phyloP scores from a whole-genome alignment of 2,888 invertebrate genomes.

The Caenorhabditis panamensis region DNA sequence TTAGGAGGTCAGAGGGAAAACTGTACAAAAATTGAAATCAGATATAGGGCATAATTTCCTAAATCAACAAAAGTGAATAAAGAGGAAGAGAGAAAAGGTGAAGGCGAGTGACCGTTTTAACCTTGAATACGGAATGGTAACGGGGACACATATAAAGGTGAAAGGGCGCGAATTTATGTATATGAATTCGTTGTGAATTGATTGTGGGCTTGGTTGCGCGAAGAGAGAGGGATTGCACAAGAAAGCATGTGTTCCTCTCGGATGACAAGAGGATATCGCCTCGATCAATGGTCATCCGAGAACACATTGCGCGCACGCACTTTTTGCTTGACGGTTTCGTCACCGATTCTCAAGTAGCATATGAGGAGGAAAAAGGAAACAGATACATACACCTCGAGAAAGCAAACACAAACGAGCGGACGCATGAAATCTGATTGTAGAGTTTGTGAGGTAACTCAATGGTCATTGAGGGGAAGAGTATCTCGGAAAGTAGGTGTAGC shows the following conservation, averaged over 20 bases:
- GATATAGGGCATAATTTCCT: slow-evolving; percentile 2
- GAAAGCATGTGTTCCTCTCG: slow-evolving; percentile 23
- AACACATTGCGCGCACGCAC: slow-evolving; percentile 48
- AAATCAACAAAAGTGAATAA: slow-evolving; percentile 2
- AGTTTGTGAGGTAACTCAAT: background rate
- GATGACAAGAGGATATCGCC: slow-evolving; percentile 45
- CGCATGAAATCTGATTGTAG: slow-evolving; percentile 13
- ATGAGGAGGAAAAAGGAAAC: slow-evolving; percentile 26
- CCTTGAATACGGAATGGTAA: slow-evolving; percentile 49
- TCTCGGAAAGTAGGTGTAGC: slow-evolving; percentile 28
- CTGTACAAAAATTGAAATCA: background rate
- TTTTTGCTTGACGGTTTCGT: slow-evolving; percentile 54
- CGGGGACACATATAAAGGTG: slow-evolving; percentile 28
- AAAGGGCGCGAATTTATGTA: slow-evolving; percentile 43
- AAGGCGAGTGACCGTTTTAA: slow-evolving; percentile 44
- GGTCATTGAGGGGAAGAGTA: slow-evolving; percentile 10
- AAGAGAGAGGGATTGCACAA: slow-evolving; percentile 31
- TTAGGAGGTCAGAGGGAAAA: background rate
- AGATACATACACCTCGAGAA: slow-evolving; percentile 40
- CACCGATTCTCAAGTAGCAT: slow-evolving; percentile 50
- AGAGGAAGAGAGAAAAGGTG: background rate
- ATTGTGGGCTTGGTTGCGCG: slow-evolving; percentile 1
- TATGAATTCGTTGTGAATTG: slow-evolving; percentile 10
- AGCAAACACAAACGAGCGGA: slow-evolving; percentile 30
- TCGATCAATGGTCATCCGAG: slow-evolving; percentile 29